phyloP scores from a whole-genome alignment of 2,888 invertebrate genomes.

The Drosophila neonasuta region DNA sequence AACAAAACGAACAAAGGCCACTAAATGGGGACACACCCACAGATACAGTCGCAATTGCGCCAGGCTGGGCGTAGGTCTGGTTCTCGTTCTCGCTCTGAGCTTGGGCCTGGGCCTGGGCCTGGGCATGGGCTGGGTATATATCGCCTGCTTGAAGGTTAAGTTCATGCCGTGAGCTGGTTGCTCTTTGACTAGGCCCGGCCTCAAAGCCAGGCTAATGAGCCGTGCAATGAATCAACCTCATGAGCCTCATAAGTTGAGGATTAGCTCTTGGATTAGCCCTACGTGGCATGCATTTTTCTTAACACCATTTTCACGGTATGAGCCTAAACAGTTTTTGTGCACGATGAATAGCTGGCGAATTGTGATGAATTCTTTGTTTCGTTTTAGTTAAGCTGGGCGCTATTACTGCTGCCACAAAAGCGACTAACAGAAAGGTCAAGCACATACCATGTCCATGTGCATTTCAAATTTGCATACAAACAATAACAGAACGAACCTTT shows the following conservation, averaged over 20 bases:
- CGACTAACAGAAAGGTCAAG: conserved; percentile 44
- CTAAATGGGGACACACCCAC: conserved; percentile 60
- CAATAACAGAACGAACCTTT: conserved; percentile 15
- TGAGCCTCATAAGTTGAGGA: conserved; percentile 52
- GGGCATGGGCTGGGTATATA: conserved; percentile 5
- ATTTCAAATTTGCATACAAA: conserved; percentile 39
- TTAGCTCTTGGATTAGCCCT: conserved; percentile 43
- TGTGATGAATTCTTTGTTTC: conserved; percentile 12
- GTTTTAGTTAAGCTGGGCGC: conserved; percentile 16
- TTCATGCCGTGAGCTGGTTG: conserved; percentile 50
- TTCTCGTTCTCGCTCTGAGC: conserved; percentile 9
- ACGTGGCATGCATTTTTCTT: conserved; percentile 23
- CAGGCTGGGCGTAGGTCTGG: conserved; percentile 19
- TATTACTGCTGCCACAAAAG: conserved; percentile 11
- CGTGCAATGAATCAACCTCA: conserved; percentile 48
- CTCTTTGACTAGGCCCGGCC: conserved; percentile 51
- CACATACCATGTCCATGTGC: conserved; percentile 20
- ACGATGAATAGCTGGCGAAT: conserved; percentile 42
- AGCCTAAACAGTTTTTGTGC: conserved; percentile 23
- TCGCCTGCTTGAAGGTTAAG: conserved; percentile 54
- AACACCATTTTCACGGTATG: conserved; percentile 5
- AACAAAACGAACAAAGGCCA: conserved; percentile 53
- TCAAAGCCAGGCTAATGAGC: conserved; percentile 58
- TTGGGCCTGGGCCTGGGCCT: background rate
- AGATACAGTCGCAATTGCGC: background rate